Evolutionary conservation across 2,113 vertebrate genomes (phyloP).

Genomic region (Platichthys flesus): DNA sequence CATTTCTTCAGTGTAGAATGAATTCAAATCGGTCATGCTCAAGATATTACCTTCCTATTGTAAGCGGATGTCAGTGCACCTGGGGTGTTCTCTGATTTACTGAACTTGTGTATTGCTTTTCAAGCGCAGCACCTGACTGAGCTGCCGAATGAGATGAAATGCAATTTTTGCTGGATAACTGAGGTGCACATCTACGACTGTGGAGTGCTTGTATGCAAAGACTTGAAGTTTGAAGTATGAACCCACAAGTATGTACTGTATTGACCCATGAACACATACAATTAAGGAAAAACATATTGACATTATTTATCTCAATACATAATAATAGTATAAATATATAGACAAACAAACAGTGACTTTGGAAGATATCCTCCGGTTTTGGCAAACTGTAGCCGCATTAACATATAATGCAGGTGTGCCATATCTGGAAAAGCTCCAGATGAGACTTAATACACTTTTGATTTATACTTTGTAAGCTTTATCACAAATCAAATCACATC

Average conservation of each 20-base stretch:
- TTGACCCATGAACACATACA: background rate
- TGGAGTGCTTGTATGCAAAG: background rate
- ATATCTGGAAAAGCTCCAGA: background rate
- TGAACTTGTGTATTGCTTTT: background rate
- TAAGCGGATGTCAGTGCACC: constrained; percentile 36
- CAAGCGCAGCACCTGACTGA: constrained; percentile 9
- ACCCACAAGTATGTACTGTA: background rate
- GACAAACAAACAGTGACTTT: too few relatives aligned
- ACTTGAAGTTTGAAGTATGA: too few relatives aligned
- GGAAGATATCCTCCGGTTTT: too few relatives aligned
- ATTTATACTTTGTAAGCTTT: background rate
- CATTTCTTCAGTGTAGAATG: constrained; percentile 42
- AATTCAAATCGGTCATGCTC: constrained; percentile 46
- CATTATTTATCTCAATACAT: too few relatives aligned
- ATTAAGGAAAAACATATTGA: background rate
- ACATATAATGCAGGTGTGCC: background rate
- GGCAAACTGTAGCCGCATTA: background rate
- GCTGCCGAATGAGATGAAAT: constrained; percentile 18
- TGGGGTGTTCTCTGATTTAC: constrained; percentile 33
- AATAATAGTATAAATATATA: too few relatives aligned
- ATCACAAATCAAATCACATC: background rate
- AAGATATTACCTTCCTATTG: constrained; percentile 57
- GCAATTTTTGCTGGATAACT: constrained; percentile 14
- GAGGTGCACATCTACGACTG: too few relatives aligned
- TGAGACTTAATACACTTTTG: background rate